phyloP scores from a whole-genome alignment of 2,113 vertebrate species.

The Xyliphius kryptos region DNA sequence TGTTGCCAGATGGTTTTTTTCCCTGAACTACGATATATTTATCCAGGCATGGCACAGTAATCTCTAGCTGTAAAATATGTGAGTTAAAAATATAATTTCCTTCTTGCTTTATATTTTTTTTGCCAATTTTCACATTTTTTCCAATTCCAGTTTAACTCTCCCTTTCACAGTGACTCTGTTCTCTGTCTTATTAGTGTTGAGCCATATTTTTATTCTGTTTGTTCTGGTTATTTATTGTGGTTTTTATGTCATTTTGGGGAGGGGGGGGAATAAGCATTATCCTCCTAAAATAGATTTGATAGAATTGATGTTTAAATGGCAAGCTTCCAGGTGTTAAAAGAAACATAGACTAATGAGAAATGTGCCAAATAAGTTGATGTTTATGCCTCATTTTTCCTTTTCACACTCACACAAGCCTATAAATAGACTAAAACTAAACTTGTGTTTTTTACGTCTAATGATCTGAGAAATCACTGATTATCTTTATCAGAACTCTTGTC shows the following conservation, averaged over 20 bases:
- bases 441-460: conserved; percentile 3
- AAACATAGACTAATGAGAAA: conserved; percentile 9
- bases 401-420: neutral
- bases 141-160: neutral
- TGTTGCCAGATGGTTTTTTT: conserved; percentile 25
- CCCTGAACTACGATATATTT: conserved; percentile 27
- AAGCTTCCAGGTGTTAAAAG: neutral
- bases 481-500: neutral
- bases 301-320: neutral
- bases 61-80: conserved; percentile 9
- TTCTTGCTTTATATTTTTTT: neutral
- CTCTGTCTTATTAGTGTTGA: neutral
- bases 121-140: neutral
- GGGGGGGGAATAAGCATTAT: neutral
- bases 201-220: neutral
- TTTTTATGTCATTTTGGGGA: conserved; percentile 1
- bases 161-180: neutral
- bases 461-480: neutral
- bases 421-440: conserved; percentile 4
- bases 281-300: neutral
- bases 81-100: no score
- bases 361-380: conserved; percentile 2
- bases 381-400: conserved; percentile 4
- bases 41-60: conserved; percentile 7
- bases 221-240: neutral